phyloP scores from a whole-genome alignment of 2,888 invertebrate species.

The Pycnomerus fuliginosus region DNA sequence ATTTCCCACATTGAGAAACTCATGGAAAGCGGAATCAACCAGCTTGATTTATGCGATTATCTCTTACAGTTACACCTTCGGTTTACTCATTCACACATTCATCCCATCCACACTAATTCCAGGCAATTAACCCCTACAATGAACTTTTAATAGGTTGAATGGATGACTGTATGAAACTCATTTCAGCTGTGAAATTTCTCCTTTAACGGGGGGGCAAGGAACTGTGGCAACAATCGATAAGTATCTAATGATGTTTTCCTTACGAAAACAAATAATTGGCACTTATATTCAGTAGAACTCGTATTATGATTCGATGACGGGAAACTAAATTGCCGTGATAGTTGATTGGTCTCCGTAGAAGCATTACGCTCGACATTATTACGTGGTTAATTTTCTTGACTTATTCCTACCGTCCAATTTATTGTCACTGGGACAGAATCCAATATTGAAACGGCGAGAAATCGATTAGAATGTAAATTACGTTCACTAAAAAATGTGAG shows the following conservation, averaged over 20 bases:
- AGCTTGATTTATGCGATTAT: conserved; percentile 34
- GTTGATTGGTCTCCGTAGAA: conserved; percentile 32
- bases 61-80: conserved; percentile 32
- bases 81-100: conserved; percentile 29
- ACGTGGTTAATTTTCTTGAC: conserved; percentile 39
- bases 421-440: conserved; percentile 28
- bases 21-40: conserved; percentile 21
- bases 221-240: no score
- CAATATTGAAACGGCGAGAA: conserved; percentile 24
- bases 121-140: conserved; percentile 13
- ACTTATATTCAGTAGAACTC: no score
- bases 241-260: no score
- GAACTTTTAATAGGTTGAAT: conserved; percentile 6
- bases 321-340: conserved; percentile 33
- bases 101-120: conserved; percentile 10
- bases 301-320: no score
- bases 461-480: conserved; percentile 28
- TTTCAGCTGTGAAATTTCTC: no score
- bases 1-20: conserved; percentile 16
- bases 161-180: no score
- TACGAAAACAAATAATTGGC: no score
- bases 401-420: conserved; percentile 28
- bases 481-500: conserved; percentile 11
- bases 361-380: conserved; percentile 40
- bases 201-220: no score